Evolutionary conservation across 2,888 invertebrate species (phyloP), one percentile per base, ranked within the genome.

Genomic region (Amphiduros pacificus): DNA sequence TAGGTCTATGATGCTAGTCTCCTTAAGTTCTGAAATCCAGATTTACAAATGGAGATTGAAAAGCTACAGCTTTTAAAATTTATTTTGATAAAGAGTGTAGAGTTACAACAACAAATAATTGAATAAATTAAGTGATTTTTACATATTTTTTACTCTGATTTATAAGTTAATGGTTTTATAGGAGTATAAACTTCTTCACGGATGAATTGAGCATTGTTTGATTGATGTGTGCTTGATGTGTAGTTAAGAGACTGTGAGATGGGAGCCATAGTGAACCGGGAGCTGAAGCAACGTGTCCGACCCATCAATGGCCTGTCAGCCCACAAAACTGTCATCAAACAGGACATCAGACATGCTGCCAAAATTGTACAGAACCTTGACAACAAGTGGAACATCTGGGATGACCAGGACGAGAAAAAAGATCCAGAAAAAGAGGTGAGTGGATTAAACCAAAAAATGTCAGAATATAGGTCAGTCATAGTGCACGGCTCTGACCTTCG

Each of bases 201-300:
- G n/a, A n/a, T n/a, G n/a, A n/a, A n/a, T n/a, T n/a, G n/a, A n/a
- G n/a, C n/a, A n/a, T n/a, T n/a, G n/a, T n/a, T n/a, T n/a, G n/a
- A n/a, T n/a, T n/a, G n/a, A n/a, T n/a, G n/a, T n/a, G n/a, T 17
- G 36, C 17, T 36, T 36, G 9, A 9, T 52, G 58, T 71, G 31
- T 65, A 92, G 92, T 85, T 91, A 67, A 89, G 90, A 67, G 95
- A 95, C 76, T 92, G 92, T 80, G 96, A 96, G 82, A 85, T 96
- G 71, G 94, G 94, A 22, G 94, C 95, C 6, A 94, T 98, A 70
- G 94, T 99, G 52, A 99, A 99, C 85, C 88, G 97, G 22, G 99
- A 99, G 85, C 85, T 99, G 67, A 94, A 93, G 74, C 90, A 97
- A 17, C 88, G 98, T 57, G 92, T 99, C 65, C 89, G 99, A 0